A percentile compares a stretch with the other conserved stretches of the same genome.
These are phyloP conservation scores for Lasius fuliginosus DNA, from an alignment of 2,888 invertebrate species.

Conservation along the genomic window DNA sequence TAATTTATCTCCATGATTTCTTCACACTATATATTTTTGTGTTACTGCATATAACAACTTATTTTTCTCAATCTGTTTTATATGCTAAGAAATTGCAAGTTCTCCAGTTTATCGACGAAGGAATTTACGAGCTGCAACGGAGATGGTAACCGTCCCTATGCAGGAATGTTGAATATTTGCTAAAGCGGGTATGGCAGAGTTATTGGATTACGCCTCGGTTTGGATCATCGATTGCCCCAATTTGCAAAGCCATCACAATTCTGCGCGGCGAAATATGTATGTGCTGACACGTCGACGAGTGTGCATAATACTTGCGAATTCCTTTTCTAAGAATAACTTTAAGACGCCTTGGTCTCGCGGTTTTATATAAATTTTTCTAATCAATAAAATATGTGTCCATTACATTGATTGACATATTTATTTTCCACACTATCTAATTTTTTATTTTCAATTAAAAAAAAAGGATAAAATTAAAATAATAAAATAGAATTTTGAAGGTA, in stretches of 20 bases:
- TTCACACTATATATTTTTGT: background rate
- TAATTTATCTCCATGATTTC: background rate
- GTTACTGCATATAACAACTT: background rate
- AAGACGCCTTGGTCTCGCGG: too few species aligned
- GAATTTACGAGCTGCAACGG: slow-evolving; percentile 20
- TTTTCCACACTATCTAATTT: background rate
- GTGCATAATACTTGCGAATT: background rate
- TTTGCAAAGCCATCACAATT: slow-evolving; percentile 79
- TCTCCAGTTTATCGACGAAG: background rate
- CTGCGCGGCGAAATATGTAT: slow-evolving; percentile 47
- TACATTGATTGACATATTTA: background rate
- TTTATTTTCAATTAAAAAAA: background rate
- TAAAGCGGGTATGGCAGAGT: slow-evolving; percentile 46
- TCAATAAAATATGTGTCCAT: background rate
- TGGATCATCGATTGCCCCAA: slow-evolving; percentile 80
- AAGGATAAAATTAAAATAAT: background rate
- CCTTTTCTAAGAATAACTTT: background rate
- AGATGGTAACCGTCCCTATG: background rate
- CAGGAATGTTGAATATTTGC: slow-evolving; percentile 49
- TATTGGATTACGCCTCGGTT: slow-evolving; percentile 74
- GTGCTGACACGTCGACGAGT: slow-evolving; percentile 3
- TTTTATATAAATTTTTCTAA: background rate
- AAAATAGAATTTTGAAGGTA: background rate
- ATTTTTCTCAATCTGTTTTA: background rate
- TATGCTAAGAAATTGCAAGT: slow-evolving; percentile 13